phyloP scores from a whole-genome alignment of 2,888 invertebrate species.

The Luffia ferchaultella region DNA sequence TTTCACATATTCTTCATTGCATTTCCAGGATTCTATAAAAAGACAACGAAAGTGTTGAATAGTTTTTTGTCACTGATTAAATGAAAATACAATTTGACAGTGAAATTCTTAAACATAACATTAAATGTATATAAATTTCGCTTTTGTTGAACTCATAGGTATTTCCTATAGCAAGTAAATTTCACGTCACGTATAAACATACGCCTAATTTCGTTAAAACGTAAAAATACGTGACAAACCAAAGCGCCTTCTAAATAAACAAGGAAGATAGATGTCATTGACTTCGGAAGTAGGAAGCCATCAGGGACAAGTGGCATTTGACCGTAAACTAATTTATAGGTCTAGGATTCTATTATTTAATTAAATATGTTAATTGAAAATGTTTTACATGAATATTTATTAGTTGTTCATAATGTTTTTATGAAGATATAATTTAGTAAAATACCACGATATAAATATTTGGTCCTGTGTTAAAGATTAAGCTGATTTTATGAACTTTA shows the following conservation, averaged over 20 bases:
- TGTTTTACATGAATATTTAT: not conserved
- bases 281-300: conserved; percentile 32
- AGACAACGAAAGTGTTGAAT: no score
- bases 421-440: not conserved
- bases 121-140: no score
- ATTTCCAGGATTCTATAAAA: no score
- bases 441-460: conserved; percentile 5
- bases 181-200: no score
- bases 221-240: not conserved
- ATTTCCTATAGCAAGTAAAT: no score
- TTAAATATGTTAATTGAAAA: not conserved
- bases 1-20: no score
- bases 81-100: no score
- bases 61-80: no score
- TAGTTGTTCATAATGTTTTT: conserved; percentile 2
- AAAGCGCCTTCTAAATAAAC: not conserved
- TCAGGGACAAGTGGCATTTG: not conserved
- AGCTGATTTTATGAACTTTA: not conserved
- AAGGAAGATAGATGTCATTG: conserved; percentile 14
- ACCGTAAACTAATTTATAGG: not conserved
- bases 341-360: not conserved
- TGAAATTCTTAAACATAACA: no score
- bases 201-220: no score
- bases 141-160: no score
- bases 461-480: not conserved